phyloP scores from a whole-genome alignment of 1,140 invertebrate genomes.

The Halyomorpha halys region DNA sequence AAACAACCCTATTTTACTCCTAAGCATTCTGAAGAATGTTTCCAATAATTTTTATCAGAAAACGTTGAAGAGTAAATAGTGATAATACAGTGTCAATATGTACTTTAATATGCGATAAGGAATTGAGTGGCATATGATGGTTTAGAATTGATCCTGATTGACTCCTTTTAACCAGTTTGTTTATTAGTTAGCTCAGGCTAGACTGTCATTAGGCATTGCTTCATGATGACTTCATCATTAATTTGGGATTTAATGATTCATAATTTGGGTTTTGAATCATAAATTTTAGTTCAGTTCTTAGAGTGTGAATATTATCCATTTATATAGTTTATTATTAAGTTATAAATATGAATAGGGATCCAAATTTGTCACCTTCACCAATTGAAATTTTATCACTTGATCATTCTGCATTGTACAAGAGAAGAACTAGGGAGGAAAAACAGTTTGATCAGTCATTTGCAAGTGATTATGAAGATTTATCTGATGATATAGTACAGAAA shows the following conservation, averaged over 20 bases:
- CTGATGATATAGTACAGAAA: not conserved
- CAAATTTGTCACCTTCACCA: constrained; percentile 24
- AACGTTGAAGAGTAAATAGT: too few species aligned
- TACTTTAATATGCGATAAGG: not conserved
- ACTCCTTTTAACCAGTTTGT: not conserved
- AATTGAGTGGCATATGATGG: not conserved
- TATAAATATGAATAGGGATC: constrained; percentile 3
- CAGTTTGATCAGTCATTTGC: not conserved
- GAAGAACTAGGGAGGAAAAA: constrained; percentile 23
- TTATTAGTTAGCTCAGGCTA: not conserved
- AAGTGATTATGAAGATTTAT: constrained; percentile 9
- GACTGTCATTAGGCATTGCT: not conserved
- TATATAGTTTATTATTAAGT: too few species aligned
- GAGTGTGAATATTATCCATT: too few species aligned
- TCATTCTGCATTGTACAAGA: constrained; percentile 23
- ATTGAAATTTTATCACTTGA: constrained; percentile 25
- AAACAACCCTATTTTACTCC: too few species aligned
- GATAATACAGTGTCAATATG: too few species aligned
- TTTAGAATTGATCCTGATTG: not conserved
- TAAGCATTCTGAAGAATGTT: too few species aligned
- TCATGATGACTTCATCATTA: too few species aligned
- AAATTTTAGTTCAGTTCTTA: too few species aligned
- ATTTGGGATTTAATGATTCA: too few species aligned
- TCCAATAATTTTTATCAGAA: too few species aligned
- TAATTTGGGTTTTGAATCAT: too few species aligned